These are phyloP conservation scores for Choloepus didactylus DNA, from an alignment of 2,797 vertebrate species.

Conservation along the genomic window DNA sequence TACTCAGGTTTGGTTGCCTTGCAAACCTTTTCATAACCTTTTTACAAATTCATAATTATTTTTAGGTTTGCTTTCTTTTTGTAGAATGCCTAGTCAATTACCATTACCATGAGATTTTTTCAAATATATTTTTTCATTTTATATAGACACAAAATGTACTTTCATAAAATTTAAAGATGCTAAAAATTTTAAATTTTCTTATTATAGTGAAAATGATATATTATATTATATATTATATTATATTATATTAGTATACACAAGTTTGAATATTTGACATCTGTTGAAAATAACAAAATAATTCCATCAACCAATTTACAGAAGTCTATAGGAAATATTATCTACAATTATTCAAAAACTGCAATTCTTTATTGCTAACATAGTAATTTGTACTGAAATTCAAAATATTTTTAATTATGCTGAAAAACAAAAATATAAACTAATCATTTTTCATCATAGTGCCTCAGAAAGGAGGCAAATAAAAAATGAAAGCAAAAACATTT, in stretches of 20 bases:
- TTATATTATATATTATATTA: conserved; percentile 17
- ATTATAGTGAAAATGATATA: background rate
- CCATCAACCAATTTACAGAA: background rate
- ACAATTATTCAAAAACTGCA: background rate
- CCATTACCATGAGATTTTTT: background rate
- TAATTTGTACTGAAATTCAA: background rate
- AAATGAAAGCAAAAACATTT: background rate
- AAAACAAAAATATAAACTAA: background rate
- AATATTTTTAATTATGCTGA: background rate
- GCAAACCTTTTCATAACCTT: background rate
- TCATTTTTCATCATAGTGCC: background rate
- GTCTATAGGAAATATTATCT: background rate
- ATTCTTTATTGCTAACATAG: background rate
- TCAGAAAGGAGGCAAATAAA: background rate
- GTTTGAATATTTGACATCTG: background rate
- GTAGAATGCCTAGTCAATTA: background rate
- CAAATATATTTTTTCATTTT: background rate
- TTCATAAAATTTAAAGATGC: conserved; percentile 4
- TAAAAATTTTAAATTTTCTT: conserved; percentile 11
- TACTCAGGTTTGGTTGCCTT: background rate
- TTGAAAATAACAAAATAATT: conserved; percentile 37
- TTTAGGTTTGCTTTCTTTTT: background rate
- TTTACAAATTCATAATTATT: background rate
- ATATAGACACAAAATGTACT: background rate
- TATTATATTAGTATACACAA: background rate